phyloP scores from a whole-genome alignment of 2,113 vertebrate genomes.

The Hypocryptadius cinnamomeus region DNA sequence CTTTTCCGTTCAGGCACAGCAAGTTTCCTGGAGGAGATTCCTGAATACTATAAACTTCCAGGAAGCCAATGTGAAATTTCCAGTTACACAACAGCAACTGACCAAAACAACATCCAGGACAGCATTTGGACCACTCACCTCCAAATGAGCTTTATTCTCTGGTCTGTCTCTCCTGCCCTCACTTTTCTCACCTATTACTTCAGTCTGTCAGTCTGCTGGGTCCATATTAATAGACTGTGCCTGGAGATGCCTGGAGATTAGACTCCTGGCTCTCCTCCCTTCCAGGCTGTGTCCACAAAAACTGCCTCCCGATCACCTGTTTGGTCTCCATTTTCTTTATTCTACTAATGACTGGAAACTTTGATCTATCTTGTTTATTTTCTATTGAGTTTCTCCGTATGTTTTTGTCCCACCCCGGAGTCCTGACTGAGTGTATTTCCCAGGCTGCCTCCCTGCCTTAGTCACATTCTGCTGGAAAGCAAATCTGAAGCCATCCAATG shows the following conservation, averaged over 20 bases:
- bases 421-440: not conserved
- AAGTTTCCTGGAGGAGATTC: not conserved
- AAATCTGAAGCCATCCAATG: not conserved
- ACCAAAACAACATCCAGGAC: not conserved
- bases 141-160: not conserved
- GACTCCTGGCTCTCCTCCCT: not conserved
- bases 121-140: not conserved
- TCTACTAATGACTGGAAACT: not conserved
- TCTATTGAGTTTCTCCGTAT: not conserved
- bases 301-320: not conserved
- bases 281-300: not conserved
- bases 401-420: not conserved
- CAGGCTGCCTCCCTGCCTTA: not conserved
- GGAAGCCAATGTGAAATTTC: not conserved
- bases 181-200: not conserved
- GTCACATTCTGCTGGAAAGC: constrained; percentile 14
- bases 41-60: not conserved
- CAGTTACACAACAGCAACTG: not conserved
- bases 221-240: not conserved
- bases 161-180: not conserved
- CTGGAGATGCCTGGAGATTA: not conserved
- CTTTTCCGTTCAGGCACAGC: not conserved
- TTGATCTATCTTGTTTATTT: not conserved
- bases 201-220: not conserved
- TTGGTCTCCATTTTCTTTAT: not conserved